These are phyloP conservation scores for Dinomys branickii DNA, from an alignment of 2,113 vertebrate genomes.

Conservation along the genomic window DNA sequence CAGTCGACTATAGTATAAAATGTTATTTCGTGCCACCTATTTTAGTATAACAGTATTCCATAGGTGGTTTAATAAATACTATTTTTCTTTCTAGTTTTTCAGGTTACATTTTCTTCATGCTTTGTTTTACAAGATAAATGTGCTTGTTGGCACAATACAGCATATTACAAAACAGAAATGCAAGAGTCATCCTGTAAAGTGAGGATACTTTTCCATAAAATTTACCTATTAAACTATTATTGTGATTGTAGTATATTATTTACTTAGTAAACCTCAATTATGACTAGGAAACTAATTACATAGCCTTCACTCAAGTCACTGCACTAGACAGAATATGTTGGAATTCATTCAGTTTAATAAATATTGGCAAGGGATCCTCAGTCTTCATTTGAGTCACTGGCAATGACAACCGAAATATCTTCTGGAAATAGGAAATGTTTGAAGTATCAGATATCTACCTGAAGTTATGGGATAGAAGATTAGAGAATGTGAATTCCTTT, in stretches of 20 bases:
- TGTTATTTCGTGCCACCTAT: not conserved
- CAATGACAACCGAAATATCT: not conserved
- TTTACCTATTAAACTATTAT: not conserved
- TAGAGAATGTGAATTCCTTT: not conserved
- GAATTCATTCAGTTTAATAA: not conserved
- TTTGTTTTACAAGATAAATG: not conserved
- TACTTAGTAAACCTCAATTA: rapidly evolving
- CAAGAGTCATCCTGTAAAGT: not conserved
- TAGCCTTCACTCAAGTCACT: not conserved
- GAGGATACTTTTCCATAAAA: not conserved
- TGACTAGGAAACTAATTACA: not conserved
- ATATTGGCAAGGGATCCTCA: not conserved
- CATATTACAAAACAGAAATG: not conserved
- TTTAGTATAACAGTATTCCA: not conserved
- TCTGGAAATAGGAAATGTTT: not conserved
- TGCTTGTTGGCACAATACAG: not conserved
- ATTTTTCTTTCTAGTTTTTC: not conserved
- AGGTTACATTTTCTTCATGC: not conserved
- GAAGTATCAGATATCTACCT: not conserved
- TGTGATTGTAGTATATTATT: not conserved
- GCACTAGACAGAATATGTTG: not conserved
- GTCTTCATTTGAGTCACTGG: not conserved
- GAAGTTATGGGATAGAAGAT: not conserved
- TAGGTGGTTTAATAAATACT: not conserved
- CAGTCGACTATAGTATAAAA: not conserved